phyloP scores from a whole-genome alignment of 2,888 invertebrate genomes.

The Tenthredo notha region DNA sequence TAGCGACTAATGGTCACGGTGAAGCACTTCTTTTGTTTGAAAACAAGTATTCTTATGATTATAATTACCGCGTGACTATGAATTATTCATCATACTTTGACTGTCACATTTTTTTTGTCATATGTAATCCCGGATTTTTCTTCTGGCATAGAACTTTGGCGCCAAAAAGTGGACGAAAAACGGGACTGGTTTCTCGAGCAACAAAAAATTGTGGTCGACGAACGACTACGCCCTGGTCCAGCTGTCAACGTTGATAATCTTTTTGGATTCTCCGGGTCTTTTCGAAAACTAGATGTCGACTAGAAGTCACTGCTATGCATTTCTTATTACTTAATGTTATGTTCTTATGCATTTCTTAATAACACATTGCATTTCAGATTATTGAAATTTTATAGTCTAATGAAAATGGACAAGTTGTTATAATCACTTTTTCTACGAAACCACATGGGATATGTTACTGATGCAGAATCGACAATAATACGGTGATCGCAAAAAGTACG shows the following conservation, averaged over 20 bases:
- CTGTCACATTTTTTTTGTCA: neutral
- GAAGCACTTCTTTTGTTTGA: neutral
- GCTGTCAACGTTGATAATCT: slow-evolving; percentile 64
- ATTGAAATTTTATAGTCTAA: neutral
- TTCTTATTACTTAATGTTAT: too few species aligned
- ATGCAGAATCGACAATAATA: neutral
- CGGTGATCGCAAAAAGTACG: too few species aligned
- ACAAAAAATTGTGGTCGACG: slow-evolving; percentile 80
- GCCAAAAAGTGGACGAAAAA: slow-evolving; percentile 79
- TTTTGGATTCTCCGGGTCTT: slow-evolving; percentile 68
- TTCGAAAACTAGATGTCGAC: slow-evolving; percentile 68
- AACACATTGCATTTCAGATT: neutral
- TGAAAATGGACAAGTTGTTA: neutral
- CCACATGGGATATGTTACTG: neutral
- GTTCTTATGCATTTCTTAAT: neutral
- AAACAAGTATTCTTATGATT: neutral
- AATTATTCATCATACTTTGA: neutral
- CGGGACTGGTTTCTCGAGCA: slow-evolving; percentile 81
- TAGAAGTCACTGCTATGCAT: slow-evolving; percentile 47
- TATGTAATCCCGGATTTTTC: too few species aligned
- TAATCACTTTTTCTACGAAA: neutral
- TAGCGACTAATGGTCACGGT: neutral
- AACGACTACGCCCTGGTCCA: slow-evolving; percentile 71
- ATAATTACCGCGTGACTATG: neutral
- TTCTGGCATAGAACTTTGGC: slow-evolving; percentile 80